phyloP scores from a whole-genome alignment of 2,113 vertebrate species.

The Eretmochelys imbricata region DNA sequence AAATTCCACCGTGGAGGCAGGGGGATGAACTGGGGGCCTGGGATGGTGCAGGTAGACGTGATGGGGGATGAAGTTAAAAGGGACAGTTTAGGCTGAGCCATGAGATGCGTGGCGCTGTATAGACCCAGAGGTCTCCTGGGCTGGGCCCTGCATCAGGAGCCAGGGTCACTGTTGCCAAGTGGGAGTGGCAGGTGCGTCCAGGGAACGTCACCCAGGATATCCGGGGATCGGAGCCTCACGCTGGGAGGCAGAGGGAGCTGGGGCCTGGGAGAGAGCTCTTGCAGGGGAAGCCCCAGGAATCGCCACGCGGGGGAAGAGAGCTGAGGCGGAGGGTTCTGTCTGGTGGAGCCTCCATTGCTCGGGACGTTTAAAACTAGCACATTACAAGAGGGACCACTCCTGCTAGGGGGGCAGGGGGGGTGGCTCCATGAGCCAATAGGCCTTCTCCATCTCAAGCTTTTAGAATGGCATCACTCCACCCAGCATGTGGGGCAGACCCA shows the following conservation, averaged over 20 bases:
- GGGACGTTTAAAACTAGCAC: not conserved
- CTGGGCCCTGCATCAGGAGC: too few species aligned
- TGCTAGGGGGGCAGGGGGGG: not conserved
- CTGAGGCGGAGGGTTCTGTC: not conserved
- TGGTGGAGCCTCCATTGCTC: not conserved
- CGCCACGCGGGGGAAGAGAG: not conserved
- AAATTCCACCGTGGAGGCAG: not conserved
- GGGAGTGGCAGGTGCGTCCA: too few species aligned
- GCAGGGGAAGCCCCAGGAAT: not conserved
- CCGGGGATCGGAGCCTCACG: not conserved
- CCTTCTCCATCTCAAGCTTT: not conserved
- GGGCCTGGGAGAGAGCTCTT: not conserved
- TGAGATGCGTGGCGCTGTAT: not conserved
- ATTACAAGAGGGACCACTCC: not conserved
- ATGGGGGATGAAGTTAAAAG: not conserved
- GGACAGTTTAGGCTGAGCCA: fast-evolving
- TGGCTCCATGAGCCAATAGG: not conserved
- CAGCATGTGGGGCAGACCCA: not conserved
- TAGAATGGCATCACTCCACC: not conserved
- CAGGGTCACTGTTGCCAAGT: too few species aligned
- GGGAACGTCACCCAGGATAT: not conserved
- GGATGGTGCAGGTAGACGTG: not conserved
- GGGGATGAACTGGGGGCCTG: fast-evolving
- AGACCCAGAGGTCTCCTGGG: too few species aligned
- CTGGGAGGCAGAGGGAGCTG: not conserved